Evolutionary conservation across 2,113 vertebrate genomes (phyloP).

Genomic region (Ellobius talpinus): DNA sequence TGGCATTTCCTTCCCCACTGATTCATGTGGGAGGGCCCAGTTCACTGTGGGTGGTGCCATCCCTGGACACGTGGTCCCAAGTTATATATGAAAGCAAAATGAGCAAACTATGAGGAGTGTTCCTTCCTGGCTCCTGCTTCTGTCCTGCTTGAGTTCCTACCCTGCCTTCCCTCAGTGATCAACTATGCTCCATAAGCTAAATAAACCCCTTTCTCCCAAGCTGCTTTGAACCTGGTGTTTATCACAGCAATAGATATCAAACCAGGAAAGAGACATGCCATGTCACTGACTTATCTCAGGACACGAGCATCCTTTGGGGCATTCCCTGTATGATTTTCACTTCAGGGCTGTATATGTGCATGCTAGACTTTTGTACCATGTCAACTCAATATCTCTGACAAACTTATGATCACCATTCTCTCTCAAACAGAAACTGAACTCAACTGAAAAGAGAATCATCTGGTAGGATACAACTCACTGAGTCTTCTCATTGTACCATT

Average conservation of each 20-base stretch:
- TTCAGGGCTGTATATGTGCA: rapidly evolving
- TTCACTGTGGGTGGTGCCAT: background rate
- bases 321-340: background rate
- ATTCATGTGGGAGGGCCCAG: background rate
- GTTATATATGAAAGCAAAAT: background rate
- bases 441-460: background rate
- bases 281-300: rapidly evolving
- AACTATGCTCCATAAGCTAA: background rate
- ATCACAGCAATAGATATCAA: background rate
- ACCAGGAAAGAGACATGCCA: background rate
- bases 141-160: background rate
- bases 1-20: background rate
- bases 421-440: background rate
- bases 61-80: background rate
- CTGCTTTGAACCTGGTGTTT: background rate
- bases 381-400: background rate
- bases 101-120: background rate
- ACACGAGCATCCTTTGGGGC: too few relatives aligned
- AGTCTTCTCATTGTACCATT: background rate
- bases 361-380: background rate
- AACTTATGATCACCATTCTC: background rate
- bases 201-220: background rate
- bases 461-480: background rate
- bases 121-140: background rate
- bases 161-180: background rate